Evolutionary conservation across 2,113 vertebrate species (phyloP).

Genomic region (Anseranas semipalmata): DNA sequence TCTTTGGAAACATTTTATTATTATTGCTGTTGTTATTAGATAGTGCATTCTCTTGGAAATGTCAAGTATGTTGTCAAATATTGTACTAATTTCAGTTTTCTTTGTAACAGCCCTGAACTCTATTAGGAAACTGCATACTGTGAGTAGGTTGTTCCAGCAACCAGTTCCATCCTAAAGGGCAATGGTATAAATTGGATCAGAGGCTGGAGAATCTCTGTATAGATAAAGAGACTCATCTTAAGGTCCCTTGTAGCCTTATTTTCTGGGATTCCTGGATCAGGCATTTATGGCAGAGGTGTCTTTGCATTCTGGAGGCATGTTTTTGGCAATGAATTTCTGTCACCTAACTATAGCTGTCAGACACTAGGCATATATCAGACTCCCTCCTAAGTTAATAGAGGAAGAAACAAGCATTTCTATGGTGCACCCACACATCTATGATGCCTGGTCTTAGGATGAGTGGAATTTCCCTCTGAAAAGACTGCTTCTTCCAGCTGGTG

Average conservation of each 20-base stretch:
- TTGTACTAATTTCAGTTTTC: conserved; percentile 26
- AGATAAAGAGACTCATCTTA: not conserved
- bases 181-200: not conserved
- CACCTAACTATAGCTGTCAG: not conserved
- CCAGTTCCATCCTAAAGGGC: not conserved
- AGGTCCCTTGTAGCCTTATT: not conserved
- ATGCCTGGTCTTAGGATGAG: not conserved
- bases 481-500: not conserved
- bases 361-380: not conserved
- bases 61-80: conserved; percentile 42
- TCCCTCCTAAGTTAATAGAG: not conserved
- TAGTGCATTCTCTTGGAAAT: conserved; percentile 25
- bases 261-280: not conserved
- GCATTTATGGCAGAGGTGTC: not conserved
- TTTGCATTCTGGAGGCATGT: not conserved
- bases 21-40: not conserved
- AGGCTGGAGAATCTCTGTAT: not conserved
- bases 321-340: not conserved
- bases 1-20: not conserved
- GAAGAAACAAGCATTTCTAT: not conserved
- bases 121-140: not conserved
- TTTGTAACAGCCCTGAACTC: not conserved
- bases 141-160: not conserved
- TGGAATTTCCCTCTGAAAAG: not conserved
- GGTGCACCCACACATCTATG: accelerated